phyloP scores from a whole-genome alignment of 2,888 invertebrate species.

The Ethmia dodecea region DNA sequence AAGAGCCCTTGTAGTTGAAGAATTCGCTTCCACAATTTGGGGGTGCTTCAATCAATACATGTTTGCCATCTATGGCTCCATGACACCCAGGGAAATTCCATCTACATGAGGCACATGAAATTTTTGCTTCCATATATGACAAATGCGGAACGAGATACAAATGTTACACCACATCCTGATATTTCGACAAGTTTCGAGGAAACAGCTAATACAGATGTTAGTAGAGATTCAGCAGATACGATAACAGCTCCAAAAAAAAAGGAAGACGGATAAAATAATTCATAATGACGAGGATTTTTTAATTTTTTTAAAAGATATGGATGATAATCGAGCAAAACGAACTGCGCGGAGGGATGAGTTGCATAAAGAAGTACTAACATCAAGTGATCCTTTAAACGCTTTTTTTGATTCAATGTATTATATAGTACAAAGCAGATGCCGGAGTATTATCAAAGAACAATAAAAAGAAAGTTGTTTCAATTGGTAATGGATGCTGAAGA shows the following conservation, averaged over 20 bases:
- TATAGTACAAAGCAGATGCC: slow-evolving; percentile 21
- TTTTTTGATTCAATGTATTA: slow-evolving; percentile 12
- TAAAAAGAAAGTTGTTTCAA: slow-evolving; percentile 22
- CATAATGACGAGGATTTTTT: slow-evolving; percentile 11
- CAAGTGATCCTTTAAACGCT: slow-evolving; percentile 16
- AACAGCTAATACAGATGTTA: slow-evolving; percentile 11
- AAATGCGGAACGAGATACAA: slow-evolving; percentile 9
- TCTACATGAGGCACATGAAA: slow-evolving; percentile 17
- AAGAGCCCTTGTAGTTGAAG: slow-evolving; percentile 9
- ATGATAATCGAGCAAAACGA: slow-evolving; percentile 14
- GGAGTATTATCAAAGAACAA: slow-evolving; percentile 19
- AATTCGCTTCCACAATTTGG: slow-evolving; percentile 8
- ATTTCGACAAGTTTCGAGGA: slow-evolving; percentile 12
- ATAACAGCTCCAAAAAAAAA: slow-evolving; percentile 9
- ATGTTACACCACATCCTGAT: slow-evolving; percentile 12
- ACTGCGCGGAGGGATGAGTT: slow-evolving; percentile 17
- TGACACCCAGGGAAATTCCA: slow-evolving; percentile 10
- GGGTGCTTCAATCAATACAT: slow-evolving; percentile 6
- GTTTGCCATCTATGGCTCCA: slow-evolving; percentile 12
- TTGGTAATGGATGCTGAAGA: slow-evolving; percentile 22
- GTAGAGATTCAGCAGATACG: slow-evolving; percentile 10
- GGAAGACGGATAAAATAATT: slow-evolving; percentile 7
- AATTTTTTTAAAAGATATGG: slow-evolving; percentile 14
- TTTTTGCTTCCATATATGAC: slow-evolving; percentile 17
- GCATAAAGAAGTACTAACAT: slow-evolving; percentile 16